Evolutionary conservation across 2,113 vertebrate genomes (phyloP), one percentile per base, ranked within the genome.

Genomic region (Orycteropus afer): DNA sequence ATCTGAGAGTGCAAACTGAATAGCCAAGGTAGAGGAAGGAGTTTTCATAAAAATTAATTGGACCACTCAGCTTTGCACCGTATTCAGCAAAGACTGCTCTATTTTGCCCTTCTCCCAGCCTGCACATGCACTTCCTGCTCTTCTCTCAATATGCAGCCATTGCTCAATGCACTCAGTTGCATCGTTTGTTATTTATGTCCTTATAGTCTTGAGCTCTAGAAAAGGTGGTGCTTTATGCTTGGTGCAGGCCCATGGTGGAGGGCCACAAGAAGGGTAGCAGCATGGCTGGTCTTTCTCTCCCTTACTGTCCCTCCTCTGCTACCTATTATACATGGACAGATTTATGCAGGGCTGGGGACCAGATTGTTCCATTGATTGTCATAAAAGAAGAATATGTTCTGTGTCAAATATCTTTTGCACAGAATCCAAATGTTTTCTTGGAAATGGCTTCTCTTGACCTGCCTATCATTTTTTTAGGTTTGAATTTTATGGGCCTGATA

Each of bases 341-440:
- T 93, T 94, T 98, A 95, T 90, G 93, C 42, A 51, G 53, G 61
- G 90, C 92, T 95, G 61, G 84, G 79, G 89, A 89, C 90, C 84
- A 97, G 83, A 93, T 25, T 76, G 67, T 96, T 97, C 57, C 95
- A 98, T 77, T 89, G 97, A 79, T 22, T 76, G 37, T 95, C 91
- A 73, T 34, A 53, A 92, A 97, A 96, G 47, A 86, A 97, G 90
- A 97, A 89, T 76, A 93, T 91, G 96, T 97, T 95, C 84, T 94
- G 74, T 95, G 95, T 97, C 92, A 97, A 96, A 97, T 97, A 97
- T 88, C 65, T 23, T 86, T 95, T 92, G 86, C 61, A 34, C 0
- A 40, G 29, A 89, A 71, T 94, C 86, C 22, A 90, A 90, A 40
- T 93, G 34, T 6, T 14, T 95, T 96, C 92, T 88, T 97, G 96